Percentiles rank a stretch among this genome's conserved stretches.
phyloP scores from a whole-genome alignment of 37 sponge, comb jelly and placozoan genomes.

The Ianthella basta region DNA sequence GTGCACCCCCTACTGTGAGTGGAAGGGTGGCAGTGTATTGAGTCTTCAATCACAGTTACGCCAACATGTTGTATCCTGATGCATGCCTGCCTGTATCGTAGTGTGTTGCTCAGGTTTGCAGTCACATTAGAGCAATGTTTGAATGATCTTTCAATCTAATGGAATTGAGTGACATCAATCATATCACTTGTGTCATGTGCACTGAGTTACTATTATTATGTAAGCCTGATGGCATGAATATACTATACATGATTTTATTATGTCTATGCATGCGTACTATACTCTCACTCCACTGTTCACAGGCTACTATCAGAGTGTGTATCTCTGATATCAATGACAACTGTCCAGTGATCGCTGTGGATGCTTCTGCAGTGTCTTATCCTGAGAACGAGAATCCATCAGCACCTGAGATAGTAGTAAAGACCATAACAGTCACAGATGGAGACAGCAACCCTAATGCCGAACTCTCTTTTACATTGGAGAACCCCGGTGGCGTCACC shows the following conservation, averaged over 20 bases:
- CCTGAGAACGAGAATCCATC: slow-evolving; percentile 6
- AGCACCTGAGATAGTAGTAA: neutral
- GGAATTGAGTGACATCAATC: too few species aligned
- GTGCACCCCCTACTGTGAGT: too few species aligned
- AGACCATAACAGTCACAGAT: neutral
- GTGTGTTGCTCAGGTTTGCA: too few species aligned
- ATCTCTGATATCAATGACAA: slow-evolving; percentile 25
- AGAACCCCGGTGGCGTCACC: slow-evolving; percentile 14
- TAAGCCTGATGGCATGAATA: neutral
- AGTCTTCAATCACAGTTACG: too few species aligned
- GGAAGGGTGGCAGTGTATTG: too few species aligned
- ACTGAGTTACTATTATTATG: neutral
- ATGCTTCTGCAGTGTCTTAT: too few species aligned
- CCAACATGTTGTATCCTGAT: too few species aligned
- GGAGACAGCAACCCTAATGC: neutral
- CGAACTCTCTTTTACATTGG: slow-evolving; percentile 1
- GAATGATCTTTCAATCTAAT: too few species aligned
- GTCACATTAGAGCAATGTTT: too few species aligned
- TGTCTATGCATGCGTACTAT: neutral
- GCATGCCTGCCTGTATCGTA: too few species aligned
- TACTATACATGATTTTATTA: too few species aligned
- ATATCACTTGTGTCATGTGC: too few species aligned
- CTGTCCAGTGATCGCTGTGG: slow-evolving; percentile 7
- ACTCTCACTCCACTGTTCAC: neutral
- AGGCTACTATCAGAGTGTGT: neutral